Base-by-base conservation (phyloP, 37 sponge, comb jelly and placozoan species). In the Oscarella lobularis region DNA sequence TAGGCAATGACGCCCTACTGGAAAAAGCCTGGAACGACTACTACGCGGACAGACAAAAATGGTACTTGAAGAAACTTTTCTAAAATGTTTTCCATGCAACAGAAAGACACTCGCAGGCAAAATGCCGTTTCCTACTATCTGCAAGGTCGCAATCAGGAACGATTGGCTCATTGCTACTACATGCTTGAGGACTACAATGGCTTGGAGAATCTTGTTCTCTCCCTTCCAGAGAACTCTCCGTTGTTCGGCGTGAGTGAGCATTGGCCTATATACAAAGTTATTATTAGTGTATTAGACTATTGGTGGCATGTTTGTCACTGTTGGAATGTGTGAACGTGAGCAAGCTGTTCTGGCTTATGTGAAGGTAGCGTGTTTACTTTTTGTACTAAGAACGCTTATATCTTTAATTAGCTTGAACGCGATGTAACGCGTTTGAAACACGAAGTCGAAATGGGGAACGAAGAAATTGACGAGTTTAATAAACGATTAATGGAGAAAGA, bases 11-110 rank as follows among this genome's bases (percentile, higher is more conserved):
- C 37, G 73, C 83, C 3, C 66, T 87, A 54, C 77, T 89, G 75
- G 70, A 68, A 71, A 33, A 87, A 40, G 90, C 98, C 0, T 92
- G 93, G 92, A 93, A 92, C 82, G 98, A 96, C 74, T 89, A 96
- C 80, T 96, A 90, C 75, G 85, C 84, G 36, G 98, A 96, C 34
- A 74, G 93, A 38, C 82, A 82, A 34, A 89, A 88, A 73, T 96
- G 87, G 90, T 76, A 67, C 60, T 9, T 48, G n/a, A n/a, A n/a
- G n/a, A n/a, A n/a, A n/a, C n/a, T n/a, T n/a, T n/a, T n/a, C n/a
- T n/a, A n/a, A n/a, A n/a, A n/a, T n/a, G n/a, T n/a, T n/a, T n/a
- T n/a, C n/a, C n/a, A n/a, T n/a, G n/a, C n/a, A n/a, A n/a, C n/a
- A n/a, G n/a, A n/a, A n/a, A n/a, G n/a, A n/a, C n/a, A n/a, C n/a